These are phyloP conservation scores for Iguana delicatissima DNA, from an alignment of 2,797 vertebrate genomes.

Conservation along the genomic window DNA sequence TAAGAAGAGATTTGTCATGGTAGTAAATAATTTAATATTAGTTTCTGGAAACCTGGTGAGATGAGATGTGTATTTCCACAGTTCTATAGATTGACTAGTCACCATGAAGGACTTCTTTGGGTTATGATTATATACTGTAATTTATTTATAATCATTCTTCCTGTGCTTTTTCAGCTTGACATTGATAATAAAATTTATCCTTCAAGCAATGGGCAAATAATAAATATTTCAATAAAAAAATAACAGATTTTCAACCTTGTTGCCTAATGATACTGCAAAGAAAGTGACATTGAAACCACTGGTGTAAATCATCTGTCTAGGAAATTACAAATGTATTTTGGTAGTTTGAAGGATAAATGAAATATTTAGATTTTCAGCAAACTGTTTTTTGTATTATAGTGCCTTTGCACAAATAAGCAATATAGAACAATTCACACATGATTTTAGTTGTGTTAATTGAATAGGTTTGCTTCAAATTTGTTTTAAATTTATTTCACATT, in stretches of 20 bases:
- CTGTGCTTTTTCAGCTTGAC: conserved; percentile 5
- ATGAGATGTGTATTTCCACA: conserved; percentile 7
- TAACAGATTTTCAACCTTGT: neutral
- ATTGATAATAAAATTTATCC: conserved; percentile 30
- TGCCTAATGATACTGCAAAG: conserved; percentile 3
- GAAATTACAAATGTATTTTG: neutral
- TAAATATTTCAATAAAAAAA: conserved; percentile 28
- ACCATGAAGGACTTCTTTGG: neutral
- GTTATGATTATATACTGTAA: neutral
- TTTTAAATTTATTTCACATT: too few species aligned
- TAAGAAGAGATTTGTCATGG: neutral
- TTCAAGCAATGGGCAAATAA: conserved; percentile 10
- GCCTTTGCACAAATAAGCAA: neutral
- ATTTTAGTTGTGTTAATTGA: neutral
- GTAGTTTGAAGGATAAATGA: neutral
- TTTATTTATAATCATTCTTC: conserved; percentile 26
- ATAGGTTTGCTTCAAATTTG: too few species aligned
- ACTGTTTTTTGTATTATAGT: neutral
- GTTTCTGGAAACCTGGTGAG: conserved; percentile 20
- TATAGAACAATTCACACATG: neutral
- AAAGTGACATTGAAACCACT: conserved; percentile 14
- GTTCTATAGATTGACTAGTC: neutral
- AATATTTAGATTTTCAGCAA: neutral
- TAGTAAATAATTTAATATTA: conserved; percentile 11
- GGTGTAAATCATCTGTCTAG: neutral